A percentile compares a stretch with the other conserved stretches of the same genome.
Evolutionary conservation across 2,113 vertebrate species (phyloP).

Genomic region (Menura novaehollandiae): DNA sequence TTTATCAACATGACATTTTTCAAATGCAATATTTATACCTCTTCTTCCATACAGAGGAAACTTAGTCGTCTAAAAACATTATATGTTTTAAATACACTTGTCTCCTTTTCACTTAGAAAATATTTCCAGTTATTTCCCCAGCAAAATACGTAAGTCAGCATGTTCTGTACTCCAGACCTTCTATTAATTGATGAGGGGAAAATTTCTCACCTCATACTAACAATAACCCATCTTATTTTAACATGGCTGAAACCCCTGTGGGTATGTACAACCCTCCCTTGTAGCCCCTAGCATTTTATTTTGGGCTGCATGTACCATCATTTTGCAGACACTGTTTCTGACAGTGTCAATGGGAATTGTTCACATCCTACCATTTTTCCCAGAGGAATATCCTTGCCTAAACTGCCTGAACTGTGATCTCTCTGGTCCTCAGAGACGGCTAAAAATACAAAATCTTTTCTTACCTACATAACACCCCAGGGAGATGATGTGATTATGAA

Average conservation of each 20-base stretch:
- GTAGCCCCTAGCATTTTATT: neutral
- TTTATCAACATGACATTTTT: slow-evolving; percentile 65
- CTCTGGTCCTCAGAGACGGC: neutral
- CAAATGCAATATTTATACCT: slow-evolving; percentile 67
- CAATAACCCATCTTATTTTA: slow-evolving; percentile 32
- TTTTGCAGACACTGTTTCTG: neutral
- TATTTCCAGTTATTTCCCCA: slow-evolving; percentile 48
- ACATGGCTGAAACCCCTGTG: neutral
- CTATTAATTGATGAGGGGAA: slow-evolving; percentile 7
- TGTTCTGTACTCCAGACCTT: slow-evolving; percentile 40
- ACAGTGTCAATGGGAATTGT: neutral
- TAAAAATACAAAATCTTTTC: neutral
- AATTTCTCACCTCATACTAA: slow-evolving; percentile 13
- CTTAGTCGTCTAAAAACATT: slow-evolving; percentile 41
- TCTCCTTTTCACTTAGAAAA: slow-evolving; percentile 61
- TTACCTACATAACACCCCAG: neutral
- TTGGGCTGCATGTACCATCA: neutral
- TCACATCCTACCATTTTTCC: neutral
- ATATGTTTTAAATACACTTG: slow-evolving; percentile 67
- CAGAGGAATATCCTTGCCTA: neutral
- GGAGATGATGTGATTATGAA: neutral
- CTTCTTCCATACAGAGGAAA: slow-evolving; percentile 52
- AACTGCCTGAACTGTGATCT: neutral
- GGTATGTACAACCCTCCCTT: neutral
- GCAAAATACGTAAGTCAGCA: neutral